Base-by-base conservation (phyloP, 2,888 invertebrate species). In the Apodemia mormo region DNA sequence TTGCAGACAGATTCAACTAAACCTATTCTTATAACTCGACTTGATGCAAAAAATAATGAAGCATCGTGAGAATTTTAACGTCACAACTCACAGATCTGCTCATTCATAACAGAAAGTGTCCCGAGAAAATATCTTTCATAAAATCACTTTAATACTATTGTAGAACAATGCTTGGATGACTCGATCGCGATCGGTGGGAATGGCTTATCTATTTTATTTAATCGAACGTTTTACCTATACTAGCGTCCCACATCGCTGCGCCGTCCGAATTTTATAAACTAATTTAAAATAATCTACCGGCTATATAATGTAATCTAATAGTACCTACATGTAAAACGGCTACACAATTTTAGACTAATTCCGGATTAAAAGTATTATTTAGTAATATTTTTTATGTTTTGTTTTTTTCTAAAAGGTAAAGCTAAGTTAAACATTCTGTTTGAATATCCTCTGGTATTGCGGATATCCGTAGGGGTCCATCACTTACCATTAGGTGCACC, bases 81-180 rank as follows among this genome's bases (percentile, higher is more conserved):
- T 58, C 58, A 30, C 58, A 58, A 58, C 29, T 58, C 30, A 30
- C 29, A 61, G 61, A 14, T 33, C 12, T 30, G 7, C 4, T 61
- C 14, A 14, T 37, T 33, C 12, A 33, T 30, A 33, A 61, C 61
- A 61, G 61, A 61, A 61, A 61, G 61, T 61, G 61, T 33, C 61
- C 37, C 61, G 10, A 37, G 61, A 61, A 61, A 61, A 33, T 58
- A 22, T 22, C 22, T 22, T 22, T 22, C 22, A 22, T 22, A 22
- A 22, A 29, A 10, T 10, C 22, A 10, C 58, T 61, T 61, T 33
- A 61, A 61, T 61, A 61, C 22, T 14, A 52, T 54, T 8, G 33
- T 61, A 61, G 61, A 61, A 61, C 61, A 61, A 61, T 58, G 58
- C 14, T 30, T 58, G 58, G 29, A 54, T 54, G 52, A 22, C 52